Percentiles rank a stretch among this genome's conserved stretches.
These are phyloP conservation scores for Cotesia glomerata DNA, from an alignment of 1,140 invertebrate species.

Conservation along the genomic window DNA sequence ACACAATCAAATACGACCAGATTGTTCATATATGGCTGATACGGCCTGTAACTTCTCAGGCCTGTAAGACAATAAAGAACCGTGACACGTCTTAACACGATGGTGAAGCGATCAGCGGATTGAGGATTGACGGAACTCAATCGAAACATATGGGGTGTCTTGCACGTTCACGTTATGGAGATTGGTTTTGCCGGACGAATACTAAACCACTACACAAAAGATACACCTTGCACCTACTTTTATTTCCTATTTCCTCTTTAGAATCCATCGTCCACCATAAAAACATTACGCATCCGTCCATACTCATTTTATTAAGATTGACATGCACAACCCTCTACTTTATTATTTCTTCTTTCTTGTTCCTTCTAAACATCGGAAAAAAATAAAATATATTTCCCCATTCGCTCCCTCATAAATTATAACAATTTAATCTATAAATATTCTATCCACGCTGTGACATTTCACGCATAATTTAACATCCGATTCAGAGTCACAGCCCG, in stretches of 20 bases:
- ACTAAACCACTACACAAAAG: slow-evolving; percentile 38
- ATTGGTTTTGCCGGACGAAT: slow-evolving; percentile 49
- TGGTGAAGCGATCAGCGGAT: not conserved
- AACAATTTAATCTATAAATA: slow-evolving; percentile 43
- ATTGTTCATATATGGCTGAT: too few relatives aligned
- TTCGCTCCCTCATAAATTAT: not conserved
- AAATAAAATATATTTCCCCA: not conserved
- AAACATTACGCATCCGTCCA: slow-evolving; percentile 30
- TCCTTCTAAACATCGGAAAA: not conserved
- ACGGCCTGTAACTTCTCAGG: too few relatives aligned
- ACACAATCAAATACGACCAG: too few relatives aligned
- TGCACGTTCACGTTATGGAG: slow-evolving; percentile 50
- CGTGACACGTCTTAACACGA: slow-evolving; percentile 1
- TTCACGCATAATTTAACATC: slow-evolving; percentile 61
- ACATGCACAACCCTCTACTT: slow-evolving; percentile 26
- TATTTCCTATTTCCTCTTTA: not conserved
- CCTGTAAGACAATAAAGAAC: too few relatives aligned
- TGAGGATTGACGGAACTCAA: slow-evolving; percentile 33
- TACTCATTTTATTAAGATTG: slow-evolving; percentile 47
- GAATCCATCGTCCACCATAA: slow-evolving; percentile 28
- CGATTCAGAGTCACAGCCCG: slow-evolving; percentile 34
- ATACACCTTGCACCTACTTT: not conserved
- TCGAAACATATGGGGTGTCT: slow-evolving; percentile 30
- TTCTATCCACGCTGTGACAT: slow-evolving; percentile 54
- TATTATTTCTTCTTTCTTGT: not conserved